phyloP scores from a whole-genome alignment of 2,888 invertebrate genomes.

The Drosophila mimetica region DNA sequence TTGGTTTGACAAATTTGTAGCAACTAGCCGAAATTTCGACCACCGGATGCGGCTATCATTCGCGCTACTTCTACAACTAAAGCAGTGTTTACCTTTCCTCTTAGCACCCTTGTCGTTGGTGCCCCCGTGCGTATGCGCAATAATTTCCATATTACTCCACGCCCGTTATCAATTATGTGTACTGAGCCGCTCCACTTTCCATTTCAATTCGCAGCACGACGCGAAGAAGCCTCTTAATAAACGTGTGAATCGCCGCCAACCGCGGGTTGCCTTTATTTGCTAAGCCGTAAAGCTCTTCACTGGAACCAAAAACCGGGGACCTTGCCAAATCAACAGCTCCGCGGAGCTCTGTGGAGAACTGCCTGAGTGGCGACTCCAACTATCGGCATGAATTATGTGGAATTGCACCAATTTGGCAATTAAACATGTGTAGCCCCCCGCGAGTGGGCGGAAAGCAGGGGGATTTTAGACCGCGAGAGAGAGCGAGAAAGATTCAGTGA shows the following conservation, averaged over 20 bases:
- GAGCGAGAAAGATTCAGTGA: conserved; percentile 38
- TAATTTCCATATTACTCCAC: conserved; percentile 56
- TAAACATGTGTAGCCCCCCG: conserved; percentile 66
- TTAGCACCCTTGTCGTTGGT: conserved; percentile 27
- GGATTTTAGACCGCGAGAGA: conserved; percentile 2
- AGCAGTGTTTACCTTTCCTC: conserved; percentile 47
- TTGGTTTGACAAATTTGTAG: conserved; percentile 78
- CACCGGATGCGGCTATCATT: conserved; percentile 65
- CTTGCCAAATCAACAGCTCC: conserved; percentile 56
- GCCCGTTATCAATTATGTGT: conserved; percentile 61
- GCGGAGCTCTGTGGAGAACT: conserved; percentile 23
- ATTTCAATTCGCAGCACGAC: conserved; percentile 46
- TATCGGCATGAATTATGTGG: conserved; percentile 73
- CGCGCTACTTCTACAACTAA: conserved; percentile 6
- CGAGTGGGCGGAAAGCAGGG: conserved; percentile 39
- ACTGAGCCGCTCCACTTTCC: conserved; percentile 36
- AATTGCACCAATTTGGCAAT: conserved; percentile 80
- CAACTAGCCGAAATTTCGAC: conserved; percentile 65
- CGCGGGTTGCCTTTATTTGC: conserved; percentile 27
- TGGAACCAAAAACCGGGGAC: conserved; percentile 49
- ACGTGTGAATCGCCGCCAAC: conserved; percentile 68
- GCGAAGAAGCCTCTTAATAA: conserved; percentile 67
- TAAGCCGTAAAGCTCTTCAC: conserved; percentile 37
- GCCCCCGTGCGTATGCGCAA: conserved; percentile 60
- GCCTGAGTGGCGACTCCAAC: conserved; percentile 12